Evolutionary conservation across 2,888 invertebrate genomes (phyloP).

Genomic region (Ectemnius lituratus): DNA sequence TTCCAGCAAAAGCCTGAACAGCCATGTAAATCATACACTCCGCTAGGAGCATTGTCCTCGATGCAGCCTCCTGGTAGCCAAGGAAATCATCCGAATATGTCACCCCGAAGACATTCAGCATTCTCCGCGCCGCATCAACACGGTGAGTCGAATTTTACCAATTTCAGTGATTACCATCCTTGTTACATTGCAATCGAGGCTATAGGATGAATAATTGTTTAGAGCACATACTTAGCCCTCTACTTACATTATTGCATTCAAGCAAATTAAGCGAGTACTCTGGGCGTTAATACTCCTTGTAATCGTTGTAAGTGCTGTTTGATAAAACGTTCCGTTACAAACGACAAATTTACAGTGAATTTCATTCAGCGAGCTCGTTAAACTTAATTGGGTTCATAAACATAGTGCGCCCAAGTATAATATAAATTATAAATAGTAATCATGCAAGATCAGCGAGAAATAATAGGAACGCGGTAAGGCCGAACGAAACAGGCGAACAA

Average conservation of each 20-base stretch:
- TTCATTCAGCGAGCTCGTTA: too few species aligned
- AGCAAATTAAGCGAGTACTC: too few species aligned
- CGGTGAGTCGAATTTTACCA: conserved; percentile 76
- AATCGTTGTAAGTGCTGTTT: too few species aligned
- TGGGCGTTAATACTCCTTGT: too few species aligned
- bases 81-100: conserved; percentile 75
- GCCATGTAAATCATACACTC: conserved; percentile 87
- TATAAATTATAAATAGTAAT: too few species aligned
- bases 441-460: too few species aligned
- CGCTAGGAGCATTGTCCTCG: conserved; percentile 89
- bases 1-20: conserved; percentile 72
- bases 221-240: too few species aligned
- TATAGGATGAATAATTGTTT: too few species aligned
- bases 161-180: conserved; percentile 16
- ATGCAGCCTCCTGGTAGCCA: conserved; percentile 90
- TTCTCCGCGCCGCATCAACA: conserved; percentile 81
- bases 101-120: conserved; percentile 76
- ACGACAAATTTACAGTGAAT: too few species aligned
- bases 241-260: too few species aligned
- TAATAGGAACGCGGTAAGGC: conserved; percentile 41
- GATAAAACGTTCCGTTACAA: too few species aligned
- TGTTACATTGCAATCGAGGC: neutral
- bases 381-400: conserved; percentile 18
- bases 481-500: conserved; percentile 2
- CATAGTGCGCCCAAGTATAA: too few species aligned